Base-by-base conservation (phyloP, 2,888 invertebrate genomes). In the Rhagophthalmus giganteus region DNA sequence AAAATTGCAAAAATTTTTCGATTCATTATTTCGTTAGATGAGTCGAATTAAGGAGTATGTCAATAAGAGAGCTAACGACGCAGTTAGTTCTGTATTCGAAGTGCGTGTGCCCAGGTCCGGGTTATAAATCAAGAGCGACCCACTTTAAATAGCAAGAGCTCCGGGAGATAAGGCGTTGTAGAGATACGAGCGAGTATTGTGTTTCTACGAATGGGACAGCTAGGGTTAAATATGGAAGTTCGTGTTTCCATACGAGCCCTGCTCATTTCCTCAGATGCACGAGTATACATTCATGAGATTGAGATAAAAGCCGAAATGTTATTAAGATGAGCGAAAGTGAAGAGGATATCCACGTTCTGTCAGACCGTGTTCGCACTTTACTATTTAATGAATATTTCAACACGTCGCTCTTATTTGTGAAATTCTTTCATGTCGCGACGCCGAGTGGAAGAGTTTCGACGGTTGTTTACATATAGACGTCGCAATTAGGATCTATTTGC, bases 401-500 rank as follows among this genome's bases (percentile, higher is more conserved):
- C 50, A 34, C 37, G 38, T 30, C 48, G 35, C 44, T 53, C 44
- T 47, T 53, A 53, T 48, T 53, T 33, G 40, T 32, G 40, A 34
- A 54, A 45, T 54, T 41, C 49, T 49, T 54, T 54, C 44, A 34
- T 45, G 49, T 54, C 54, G 48, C 38, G 35, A 57, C 51, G 58
- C 49, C 60, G 58, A 54, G 45, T 59, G 59, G 59, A 62, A 54
- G 52, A 56, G 42, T 37, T 32, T 40, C 42, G 41, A 44, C 37
- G 57, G 45, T 45, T 54, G 54, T 61, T 61, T 59, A 56, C 58
- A 59, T 59, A 52, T 50, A 54, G 51, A 57, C 48, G 55, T 50
- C 50, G 50, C 59, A 61, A 61, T 61, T 59, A 58, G 42, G 48
- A 52, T 27, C 38, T 44, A 20, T 3, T 20, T 38, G 8, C 10